Evolutionary conservation across 2,888 invertebrate genomes (phyloP), one percentile per base, ranked within the genome.

Genomic region (Argyra leucocephala): DNA sequence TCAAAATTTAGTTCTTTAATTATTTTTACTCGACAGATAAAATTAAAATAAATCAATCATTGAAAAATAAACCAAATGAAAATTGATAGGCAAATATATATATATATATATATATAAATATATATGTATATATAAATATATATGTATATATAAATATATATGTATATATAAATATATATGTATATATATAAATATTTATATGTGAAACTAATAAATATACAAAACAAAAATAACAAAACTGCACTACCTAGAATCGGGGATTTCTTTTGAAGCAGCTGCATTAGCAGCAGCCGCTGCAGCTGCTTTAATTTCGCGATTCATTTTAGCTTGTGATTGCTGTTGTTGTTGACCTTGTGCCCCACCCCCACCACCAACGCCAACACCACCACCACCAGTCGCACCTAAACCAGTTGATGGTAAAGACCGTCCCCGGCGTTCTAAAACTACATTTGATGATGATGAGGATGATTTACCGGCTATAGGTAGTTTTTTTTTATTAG

Each of bases 191-290:
- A n/a, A 57, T n/a, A 57, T 62, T 62, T 58, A 22, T 26, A 15
- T 61, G 37, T 60, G 31, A 26, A 61, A 61, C 21, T 65, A 61
- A 59, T 63, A 48, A 63, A 60, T 61, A 36, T 57, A 31, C 23
- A 31, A 61, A 63, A 62, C 37, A 61, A 10, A 64, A 48, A 37
- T 48, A 18, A 63, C 63, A 70, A 71, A 70, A 73, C 73, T 76
- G 75, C 80, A 79, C 79, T 79, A 80, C 80, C 79, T 79, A 80
- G 79, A 75, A 75, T 79, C 79, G 69, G 80, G 79, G 72, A 79
- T 75, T 75, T 78, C 78, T 76, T 79, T 79, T 74, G 79, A 74
- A 73, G 78, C 70, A 72, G 67, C 69, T 71, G 68, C 70, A 71
- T 71, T 64, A 67, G 61, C 65, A 63, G 36, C 61, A 58, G 64